Evolutionary conservation across 2,888 invertebrate genomes (phyloP), one percentile per base, ranked within the genome.

Genomic region (Cosmorhoe ocellata): DNA sequence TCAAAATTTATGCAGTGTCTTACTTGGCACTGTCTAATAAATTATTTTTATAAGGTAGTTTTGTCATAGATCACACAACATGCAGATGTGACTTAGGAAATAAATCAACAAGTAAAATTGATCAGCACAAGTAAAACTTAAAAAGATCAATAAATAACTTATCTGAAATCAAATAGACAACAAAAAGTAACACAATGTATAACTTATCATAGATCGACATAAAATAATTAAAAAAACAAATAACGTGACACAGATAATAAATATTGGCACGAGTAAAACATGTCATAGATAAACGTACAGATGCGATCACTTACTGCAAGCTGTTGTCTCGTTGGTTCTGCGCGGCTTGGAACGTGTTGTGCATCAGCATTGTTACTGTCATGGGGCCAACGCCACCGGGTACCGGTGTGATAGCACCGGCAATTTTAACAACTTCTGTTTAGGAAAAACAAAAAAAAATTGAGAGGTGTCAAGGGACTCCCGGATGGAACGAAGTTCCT

Each of bases 281-380:
- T 22, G 18, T 10, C 51, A 42, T 34, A 52, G 42, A 52, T 31
- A 39, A 34, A 30, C 5, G 13, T 10, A 47, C 5, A 34, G 42
- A 38, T 28, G 44, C 3, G 40, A 27, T 28, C n/a, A 58, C 51
- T 73, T 60, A 76, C 51, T 69, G 71, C 47, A 67, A 42, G 8
- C 53, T 56, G 0, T 64, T 71, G 43, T 72, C 61, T 24, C 75
- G 71, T 5, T 89, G 75, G 18, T 75, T 84, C 69, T 91, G 91
- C 0, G 95, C 95, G 0, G 97, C 96, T 66, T 91, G 88, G 52
- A 97, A 91, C 0, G 97, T 97, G 76, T 98, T 98, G 63, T 93
- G 93, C 96, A 98, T 96, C 27, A 98, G 81, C 97, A 97, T 97
- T 0, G 97, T 95, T 0, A 98, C 97, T 0, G 98, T 98, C 95